These are phyloP conservation scores for Pavo muticus DNA, from an alignment of 2,113 vertebrate species.

Conservation along the genomic window DNA sequence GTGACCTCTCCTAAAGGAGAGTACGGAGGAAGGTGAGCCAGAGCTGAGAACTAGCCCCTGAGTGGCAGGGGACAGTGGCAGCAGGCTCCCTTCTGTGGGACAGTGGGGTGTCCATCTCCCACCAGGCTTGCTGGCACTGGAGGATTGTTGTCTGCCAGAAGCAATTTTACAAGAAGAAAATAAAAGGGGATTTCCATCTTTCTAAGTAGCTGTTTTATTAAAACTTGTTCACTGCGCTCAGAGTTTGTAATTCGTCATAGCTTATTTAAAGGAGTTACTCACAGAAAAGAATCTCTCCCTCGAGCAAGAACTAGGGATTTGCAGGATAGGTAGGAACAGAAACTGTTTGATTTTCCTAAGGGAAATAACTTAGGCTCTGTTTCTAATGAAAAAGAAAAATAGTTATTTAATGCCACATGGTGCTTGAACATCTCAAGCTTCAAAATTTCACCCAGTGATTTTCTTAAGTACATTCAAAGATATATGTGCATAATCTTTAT, in stretches of 20 bases:
- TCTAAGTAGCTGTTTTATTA: background rate
- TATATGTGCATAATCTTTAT: background rate
- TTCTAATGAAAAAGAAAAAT: background rate
- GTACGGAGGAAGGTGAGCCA: background rate
- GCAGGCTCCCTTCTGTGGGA: rapidly evolving
- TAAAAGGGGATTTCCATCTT: background rate
- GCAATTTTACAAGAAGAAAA: background rate
- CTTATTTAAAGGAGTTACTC: background rate
- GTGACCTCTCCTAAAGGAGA: background rate
- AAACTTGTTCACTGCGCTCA: background rate
- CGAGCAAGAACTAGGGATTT: background rate
- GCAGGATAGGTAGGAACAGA: background rate
- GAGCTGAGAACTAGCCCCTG: background rate
- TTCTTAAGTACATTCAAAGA: background rate
- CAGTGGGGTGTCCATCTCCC: background rate
- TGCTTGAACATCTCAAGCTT: background rate
- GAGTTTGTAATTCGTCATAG: background rate
- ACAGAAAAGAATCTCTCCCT: background rate
- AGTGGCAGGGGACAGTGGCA: background rate
- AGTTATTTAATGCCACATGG: background rate
- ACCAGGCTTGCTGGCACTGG: background rate
- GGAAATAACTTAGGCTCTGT: background rate
- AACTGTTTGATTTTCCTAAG: background rate
- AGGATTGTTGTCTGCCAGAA: background rate
- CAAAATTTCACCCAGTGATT: background rate